Evolutionary conservation across 2,888 invertebrate genomes (phyloP).

Genomic region (Phalera bucephala): DNA sequence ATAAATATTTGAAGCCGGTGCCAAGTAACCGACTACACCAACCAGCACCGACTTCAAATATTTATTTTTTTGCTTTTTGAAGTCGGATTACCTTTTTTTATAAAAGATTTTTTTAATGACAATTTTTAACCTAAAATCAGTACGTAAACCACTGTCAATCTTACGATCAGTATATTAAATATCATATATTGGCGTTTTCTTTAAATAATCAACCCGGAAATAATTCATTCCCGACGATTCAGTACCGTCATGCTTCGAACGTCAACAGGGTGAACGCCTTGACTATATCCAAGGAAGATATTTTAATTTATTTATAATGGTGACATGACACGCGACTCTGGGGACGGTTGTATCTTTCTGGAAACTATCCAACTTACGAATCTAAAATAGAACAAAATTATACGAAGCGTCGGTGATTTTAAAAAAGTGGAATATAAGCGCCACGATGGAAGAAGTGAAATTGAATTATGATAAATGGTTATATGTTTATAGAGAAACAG

Average conservation of each 20-base stretch:
- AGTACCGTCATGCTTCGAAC: not conserved
- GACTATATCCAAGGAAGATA: slow-evolving; percentile 12
- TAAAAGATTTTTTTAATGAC: no score
- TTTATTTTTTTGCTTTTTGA: no score
- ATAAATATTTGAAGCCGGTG: no score
- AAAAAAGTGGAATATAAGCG: slow-evolving; percentile 6
- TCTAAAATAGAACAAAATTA: slow-evolving; percentile 27
- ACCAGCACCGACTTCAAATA: no score
- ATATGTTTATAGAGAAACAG: no score
- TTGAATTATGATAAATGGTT: not conserved
- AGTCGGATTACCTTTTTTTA: no score
- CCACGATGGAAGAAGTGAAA: not conserved
- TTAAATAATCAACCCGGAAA: not conserved
- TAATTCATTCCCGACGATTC: not conserved
- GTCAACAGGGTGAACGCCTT: slow-evolving; percentile 1
- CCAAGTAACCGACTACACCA: no score
- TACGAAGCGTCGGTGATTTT: not conserved
- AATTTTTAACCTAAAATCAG: no score
- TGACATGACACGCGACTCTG: slow-evolving; percentile 35
- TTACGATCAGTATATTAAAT: no score
- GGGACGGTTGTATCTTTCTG: slow-evolving; percentile 27
- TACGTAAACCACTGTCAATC: no score
- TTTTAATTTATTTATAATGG: slow-evolving; percentile 38
- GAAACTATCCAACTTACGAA: slow-evolving; percentile 33
- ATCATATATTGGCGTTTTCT: no score